Evolutionary conservation across 2,113 vertebrate genomes (phyloP), one percentile per base, ranked within the genome.

Genomic region (Meles meles): DNA sequence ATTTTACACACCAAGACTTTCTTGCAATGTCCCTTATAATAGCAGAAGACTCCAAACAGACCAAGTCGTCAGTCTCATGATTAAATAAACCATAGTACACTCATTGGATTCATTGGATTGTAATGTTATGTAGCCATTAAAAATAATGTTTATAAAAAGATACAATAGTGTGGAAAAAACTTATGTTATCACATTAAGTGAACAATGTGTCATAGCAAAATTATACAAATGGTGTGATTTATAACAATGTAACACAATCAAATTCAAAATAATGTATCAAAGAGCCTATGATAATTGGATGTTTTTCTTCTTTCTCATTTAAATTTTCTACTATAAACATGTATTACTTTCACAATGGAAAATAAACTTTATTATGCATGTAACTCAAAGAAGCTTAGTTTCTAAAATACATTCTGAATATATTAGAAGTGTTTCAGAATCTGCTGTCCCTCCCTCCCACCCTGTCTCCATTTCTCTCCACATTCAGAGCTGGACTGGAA

Each of bases 281-380:
- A 86, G 72, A 79, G 27, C 55, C 37, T 57, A 65, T 61, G 82
- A 44, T 49, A 39, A 88, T n/a, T 92, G 20, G 52, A 88, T 94
- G 37, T 21, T 87, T 63, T 88, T 91, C 44, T 67, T 72, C 27
- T 27, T 47, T 84, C 61, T 77, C 12, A 52, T 88, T 67, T 76
- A 77, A 74, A 88, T 92, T 82, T 83, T 96, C 47, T 63, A 91
- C 21, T 81, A 94, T 29, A 82, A 82, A 87, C 42, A 87, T 42
- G 39, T 67, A 92, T 77, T 92, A 96, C 31, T 69, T 87, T 92
- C 10, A 92, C 47, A 82, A 94, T 92, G 21, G 57, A 69, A 88
- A 94, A 74, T 47, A 82, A 59, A 83, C 27, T 91, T 72, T 69
- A 81, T 65, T 92, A 87, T 76, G 27, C 25, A 74, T 47, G 15